Evolutionary conservation across 1,140 invertebrate genomes (phyloP).

Genomic region (Hylaeus volcanicus): DNA sequence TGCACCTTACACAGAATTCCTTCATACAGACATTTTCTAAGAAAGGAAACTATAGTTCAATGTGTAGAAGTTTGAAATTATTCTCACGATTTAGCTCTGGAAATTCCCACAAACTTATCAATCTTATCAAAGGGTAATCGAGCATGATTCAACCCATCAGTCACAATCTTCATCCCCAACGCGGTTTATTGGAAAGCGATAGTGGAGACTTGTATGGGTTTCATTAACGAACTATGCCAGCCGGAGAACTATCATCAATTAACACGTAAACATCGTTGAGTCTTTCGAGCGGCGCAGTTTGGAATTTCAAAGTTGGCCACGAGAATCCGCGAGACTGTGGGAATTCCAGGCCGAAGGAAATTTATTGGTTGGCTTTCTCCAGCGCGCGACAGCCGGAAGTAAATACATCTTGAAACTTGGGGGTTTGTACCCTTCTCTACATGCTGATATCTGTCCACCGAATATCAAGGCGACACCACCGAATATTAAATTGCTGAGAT

Average conservation of each 20-base stretch:
- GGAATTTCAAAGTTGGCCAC: slow-evolving; percentile 18
- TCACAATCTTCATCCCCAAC: not conserved
- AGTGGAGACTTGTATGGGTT: not conserved
- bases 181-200: no score
- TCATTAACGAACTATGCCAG: not conserved
- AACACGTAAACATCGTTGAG: slow-evolving; percentile 22
- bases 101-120: no score
- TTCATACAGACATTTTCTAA: no score
- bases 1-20: no score
- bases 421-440: slow-evolving; percentile 32
- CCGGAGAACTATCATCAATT: slow-evolving; percentile 20
- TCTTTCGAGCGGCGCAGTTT: not conserved
- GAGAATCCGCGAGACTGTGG: slow-evolving; percentile 19
- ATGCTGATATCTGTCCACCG: slow-evolving; percentile 66
- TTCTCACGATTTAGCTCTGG: no score
- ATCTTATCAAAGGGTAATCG: not conserved
- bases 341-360: slow-evolving; percentile 39
- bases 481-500: slow-evolving; percentile 65
- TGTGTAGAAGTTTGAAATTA: no score
- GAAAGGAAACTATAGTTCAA: no score
- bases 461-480: slow-evolving; percentile 61
- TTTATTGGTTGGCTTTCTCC: slow-evolving; percentile 40
- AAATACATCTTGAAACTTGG: slow-evolving; percentile 60
- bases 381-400: slow-evolving; percentile 30
- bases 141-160: not conserved